Conservation (phyloP, 2,888 invertebrate species). For the Troides oblongomaculatus region DNA sequence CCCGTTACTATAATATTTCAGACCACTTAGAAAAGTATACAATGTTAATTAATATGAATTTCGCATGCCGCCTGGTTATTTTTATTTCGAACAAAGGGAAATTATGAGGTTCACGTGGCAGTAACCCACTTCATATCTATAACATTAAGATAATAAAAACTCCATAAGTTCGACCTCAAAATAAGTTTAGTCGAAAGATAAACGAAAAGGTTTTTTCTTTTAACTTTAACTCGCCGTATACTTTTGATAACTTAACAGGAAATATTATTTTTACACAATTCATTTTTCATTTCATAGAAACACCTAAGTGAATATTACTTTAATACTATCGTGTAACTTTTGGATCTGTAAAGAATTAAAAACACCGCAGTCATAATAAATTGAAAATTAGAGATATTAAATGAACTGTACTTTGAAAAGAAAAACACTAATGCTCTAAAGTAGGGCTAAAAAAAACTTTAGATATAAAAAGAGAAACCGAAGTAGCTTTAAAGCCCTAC, state of each 20-base stretch:
- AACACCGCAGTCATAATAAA: too few species aligned
- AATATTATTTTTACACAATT: not conserved
- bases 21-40: slow-evolving; percentile 21
- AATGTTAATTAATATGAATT: slow-evolving; percentile 29
- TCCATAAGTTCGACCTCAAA: slow-evolving; percentile 20
- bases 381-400: too few species aligned
- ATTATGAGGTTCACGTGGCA: slow-evolving; percentile 20
- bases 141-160: slow-evolving; percentile 29
- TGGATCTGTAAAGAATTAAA: too few species aligned
- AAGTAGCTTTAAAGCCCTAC: slow-evolving; percentile 30
- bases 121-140: slow-evolving; percentile 28
- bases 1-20: slow-evolving; percentile 20
- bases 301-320: not conserved
- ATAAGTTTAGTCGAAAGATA: slow-evolving; percentile 13
- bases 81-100: slow-evolving; percentile 27
- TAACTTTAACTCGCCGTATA: slow-evolving; percentile 3
- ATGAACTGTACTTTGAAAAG: too few species aligned
- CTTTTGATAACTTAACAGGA: not conserved
- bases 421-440: not conserved
- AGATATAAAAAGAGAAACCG: slow-evolving; percentile 6
- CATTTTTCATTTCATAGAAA: not conserved
- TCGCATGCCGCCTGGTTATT: slow-evolving; percentile 29
- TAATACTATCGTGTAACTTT: too few species aligned
- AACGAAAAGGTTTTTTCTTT: slow-evolving; percentile 11
- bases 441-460: not conserved